Conservation (phyloP, 2,888 invertebrate genomes). For the Sisyra nigra region DNA sequence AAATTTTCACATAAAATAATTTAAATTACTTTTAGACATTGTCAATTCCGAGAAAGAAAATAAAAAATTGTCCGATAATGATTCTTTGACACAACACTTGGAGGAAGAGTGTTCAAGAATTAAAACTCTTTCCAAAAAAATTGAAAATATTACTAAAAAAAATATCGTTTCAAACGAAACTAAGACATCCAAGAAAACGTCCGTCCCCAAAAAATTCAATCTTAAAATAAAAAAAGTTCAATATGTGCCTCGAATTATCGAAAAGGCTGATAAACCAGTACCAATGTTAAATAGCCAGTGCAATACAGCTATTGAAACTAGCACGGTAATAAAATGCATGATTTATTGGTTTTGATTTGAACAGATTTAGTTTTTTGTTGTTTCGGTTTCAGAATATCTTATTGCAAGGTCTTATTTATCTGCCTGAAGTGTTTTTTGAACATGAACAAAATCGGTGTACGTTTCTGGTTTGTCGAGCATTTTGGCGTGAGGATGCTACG, state of each 20-base stretch:
- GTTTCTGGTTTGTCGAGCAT: slow-evolving; percentile 30
- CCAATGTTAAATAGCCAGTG: neutral
- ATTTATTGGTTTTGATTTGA: too few species aligned
- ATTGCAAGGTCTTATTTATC: slow-evolving; percentile 31
- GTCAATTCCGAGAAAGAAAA: slow-evolving; percentile 16
- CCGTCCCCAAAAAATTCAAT: neutral
- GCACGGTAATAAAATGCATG: neutral
- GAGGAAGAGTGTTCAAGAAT: slow-evolving; percentile 2
- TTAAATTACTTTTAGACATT: slow-evolving; percentile 17
- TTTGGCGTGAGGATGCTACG: slow-evolving; percentile 29
- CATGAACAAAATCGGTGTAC: slow-evolving; percentile 20
- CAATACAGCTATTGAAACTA: neutral
- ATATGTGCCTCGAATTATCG: neutral
- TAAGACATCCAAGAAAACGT: neutral
- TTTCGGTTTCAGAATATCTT: slow-evolving; percentile 21
- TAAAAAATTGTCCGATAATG: slow-evolving; percentile 14
- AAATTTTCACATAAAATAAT: neutral
- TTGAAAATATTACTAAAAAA: slow-evolving; percentile 1
- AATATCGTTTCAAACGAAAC: neutral
- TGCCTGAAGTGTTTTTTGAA: slow-evolving; percentile 30
- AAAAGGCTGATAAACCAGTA: neutral
- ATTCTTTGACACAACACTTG: slow-evolving; percentile 7
- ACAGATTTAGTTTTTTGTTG: slow-evolving; percentile 9
- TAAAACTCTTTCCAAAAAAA: neutral
- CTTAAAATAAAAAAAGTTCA: neutral